Evolutionary conservation across 2,113 vertebrate species (phyloP).

Genomic region (Saguinus imperator): DNA sequence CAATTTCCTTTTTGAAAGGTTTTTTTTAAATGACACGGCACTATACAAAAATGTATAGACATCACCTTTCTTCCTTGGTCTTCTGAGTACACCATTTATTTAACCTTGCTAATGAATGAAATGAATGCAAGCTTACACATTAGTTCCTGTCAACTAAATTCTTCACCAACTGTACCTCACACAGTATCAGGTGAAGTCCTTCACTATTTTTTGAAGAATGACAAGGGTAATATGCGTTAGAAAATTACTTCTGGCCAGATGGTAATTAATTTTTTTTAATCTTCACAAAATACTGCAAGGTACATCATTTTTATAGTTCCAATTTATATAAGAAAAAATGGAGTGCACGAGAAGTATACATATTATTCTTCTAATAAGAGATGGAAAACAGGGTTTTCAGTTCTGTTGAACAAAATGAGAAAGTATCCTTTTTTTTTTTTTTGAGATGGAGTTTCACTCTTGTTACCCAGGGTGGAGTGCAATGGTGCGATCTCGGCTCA

Average conservation of each 20-base stretch:
- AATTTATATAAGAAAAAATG: neutral
- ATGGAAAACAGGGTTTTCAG: neutral
- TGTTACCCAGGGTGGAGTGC: no score
- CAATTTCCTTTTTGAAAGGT: neutral
- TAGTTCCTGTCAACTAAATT: neutral
- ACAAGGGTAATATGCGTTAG: neutral
- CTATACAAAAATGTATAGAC: neutral
- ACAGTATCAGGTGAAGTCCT: neutral
- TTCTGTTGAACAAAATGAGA: neutral
- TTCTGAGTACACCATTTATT: neutral
- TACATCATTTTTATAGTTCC: neutral
- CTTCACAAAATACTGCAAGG: neutral
- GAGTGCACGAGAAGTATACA: neutral
- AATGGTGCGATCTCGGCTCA: no score
- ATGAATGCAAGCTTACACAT: neutral
- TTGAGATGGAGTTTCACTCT: no score
- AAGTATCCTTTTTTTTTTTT: neutral
- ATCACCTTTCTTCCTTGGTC: neutral
- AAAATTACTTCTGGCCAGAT: conserved; percentile 2
- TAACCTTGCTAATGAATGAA: neutral
- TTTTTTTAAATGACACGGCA: neutral
- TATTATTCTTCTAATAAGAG: neutral
- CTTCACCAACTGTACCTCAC: neutral
- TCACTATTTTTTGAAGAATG: neutral
- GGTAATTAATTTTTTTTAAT: neutral